These are phyloP conservation scores for Danaus melanippus DNA, from an alignment of 1,140 invertebrate genomes.

Conservation along the genomic window DNA sequence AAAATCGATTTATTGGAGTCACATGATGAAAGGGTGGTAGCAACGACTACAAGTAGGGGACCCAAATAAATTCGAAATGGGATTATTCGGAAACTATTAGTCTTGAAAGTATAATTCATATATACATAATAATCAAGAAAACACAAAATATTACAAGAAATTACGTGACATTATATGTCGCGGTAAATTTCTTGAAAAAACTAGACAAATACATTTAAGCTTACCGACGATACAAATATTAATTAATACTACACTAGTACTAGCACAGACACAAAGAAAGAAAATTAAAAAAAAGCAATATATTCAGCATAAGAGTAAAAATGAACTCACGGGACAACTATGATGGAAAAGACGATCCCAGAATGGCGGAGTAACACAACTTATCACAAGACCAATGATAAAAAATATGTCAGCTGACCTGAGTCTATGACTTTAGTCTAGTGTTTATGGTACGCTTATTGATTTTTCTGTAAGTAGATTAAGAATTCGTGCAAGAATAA, in stretches of 20 bases:
- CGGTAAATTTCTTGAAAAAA: too few species aligned
- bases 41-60: conserved; percentile 1
- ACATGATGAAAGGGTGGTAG: conserved; percentile 11
- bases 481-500: too few species aligned
- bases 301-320: conserved; percentile 39
- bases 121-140: too few species aligned
- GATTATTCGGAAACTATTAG: neutral
- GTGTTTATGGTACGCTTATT: conserved; percentile 32
- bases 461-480: conserved; percentile 34
- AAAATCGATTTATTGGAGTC: conserved; percentile 1
- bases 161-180: too few species aligned
- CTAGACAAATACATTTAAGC: conserved; percentile 11
- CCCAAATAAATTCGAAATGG: neutral
- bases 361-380: conserved; percentile 69
- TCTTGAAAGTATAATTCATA: too few species aligned
- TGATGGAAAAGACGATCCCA: conserved; percentile 66
- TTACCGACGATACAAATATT: conserved; percentile 34
- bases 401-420: conserved; percentile 71
- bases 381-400: conserved; percentile 73
- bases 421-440: conserved; percentile 53
- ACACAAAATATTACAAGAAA: too few species aligned
- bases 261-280: conserved; percentile 39
- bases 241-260: conserved; percentile 30
- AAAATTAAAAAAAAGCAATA: conserved; percentile 18
- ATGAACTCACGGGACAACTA: conserved; percentile 62